phyloP scores from a whole-genome alignment of 2,113 vertebrate species.

The Porphyrio hochstetteri region DNA sequence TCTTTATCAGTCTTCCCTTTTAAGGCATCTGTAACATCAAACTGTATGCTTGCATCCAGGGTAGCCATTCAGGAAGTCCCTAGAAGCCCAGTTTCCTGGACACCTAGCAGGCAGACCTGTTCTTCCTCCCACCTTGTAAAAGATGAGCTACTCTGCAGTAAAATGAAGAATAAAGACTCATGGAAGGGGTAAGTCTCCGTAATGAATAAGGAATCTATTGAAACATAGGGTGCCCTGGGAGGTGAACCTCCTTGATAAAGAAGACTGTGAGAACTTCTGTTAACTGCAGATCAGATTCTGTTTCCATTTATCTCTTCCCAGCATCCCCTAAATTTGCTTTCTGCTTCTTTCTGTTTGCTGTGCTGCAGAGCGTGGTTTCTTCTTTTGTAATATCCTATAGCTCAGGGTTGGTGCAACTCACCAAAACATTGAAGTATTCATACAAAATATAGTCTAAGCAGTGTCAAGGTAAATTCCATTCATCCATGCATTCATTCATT shows the following conservation, averaged over 20 bases:
- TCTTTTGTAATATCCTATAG: neutral
- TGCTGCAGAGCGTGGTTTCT: neutral
- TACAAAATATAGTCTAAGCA: neutral
- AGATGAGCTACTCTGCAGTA: neutral
- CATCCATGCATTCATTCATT: neutral
- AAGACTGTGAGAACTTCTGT: neutral
- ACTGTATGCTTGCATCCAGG: rapidly evolving
- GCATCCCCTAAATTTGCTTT: neutral
- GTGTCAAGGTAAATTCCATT: neutral
- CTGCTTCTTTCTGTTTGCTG: neutral
- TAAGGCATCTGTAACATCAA: neutral
- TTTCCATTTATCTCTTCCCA: neutral
- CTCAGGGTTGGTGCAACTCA: neutral
- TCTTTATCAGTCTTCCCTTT: neutral
- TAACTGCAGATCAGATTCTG: neutral
- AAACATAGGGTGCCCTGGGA: neutral
- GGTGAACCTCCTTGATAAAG: neutral
- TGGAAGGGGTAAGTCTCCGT: neutral
- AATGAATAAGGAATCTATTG: neutral
- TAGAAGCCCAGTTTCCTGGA: neutral
- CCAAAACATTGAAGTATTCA: neutral
- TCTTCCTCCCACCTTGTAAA: neutral
- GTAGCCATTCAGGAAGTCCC: neutral
- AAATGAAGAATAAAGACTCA: neutral
- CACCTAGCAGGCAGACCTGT: neutral